Evolutionary conservation across 2,113 vertebrate genomes (phyloP), one percentile per base, ranked within the genome.

Genomic region (Gasterosteus nipponicus): DNA sequence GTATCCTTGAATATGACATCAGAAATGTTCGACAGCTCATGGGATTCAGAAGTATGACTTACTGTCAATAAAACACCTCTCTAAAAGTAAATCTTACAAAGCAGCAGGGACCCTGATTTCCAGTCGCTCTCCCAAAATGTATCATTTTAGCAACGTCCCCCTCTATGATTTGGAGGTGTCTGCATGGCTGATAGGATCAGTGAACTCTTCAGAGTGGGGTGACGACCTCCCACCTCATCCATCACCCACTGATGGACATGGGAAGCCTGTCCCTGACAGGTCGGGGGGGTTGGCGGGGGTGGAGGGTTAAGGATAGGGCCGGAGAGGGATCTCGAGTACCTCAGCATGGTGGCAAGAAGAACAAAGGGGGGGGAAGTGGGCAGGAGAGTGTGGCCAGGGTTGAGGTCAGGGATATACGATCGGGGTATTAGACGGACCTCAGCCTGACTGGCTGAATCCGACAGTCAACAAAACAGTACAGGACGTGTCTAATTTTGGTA

Each of bases 161-260:
- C 42, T 49, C 22, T 70, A 80, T 88, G 86, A 86, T 88, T 85
- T 82, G 83, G 86, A 91, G 78, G 87, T 90, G 91, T 90, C 90
- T 91, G 90, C 83, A 87, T 86, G 82, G 86, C 90, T 92, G 93
- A 92, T 94, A 86, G 89, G 90, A 92, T 92, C 82, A 60, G 78
- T 92, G 91, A 92, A 93, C 92, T 91, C 90, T 83, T 69, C 77
- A 86, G 92, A 94, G 89, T 93, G 89, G 90, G 92, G 91, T 93
- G 84, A 83, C 15, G 91, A 94, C 93, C 94, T 94, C 89, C 93
- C 86, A 94, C 93, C 94, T 90, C 94, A 95, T 95, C 93, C 92
- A 95, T 95, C 94, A 95, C 90, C 68, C 83, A 9, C 66, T 93
- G 94, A 94, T 93, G 91, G 94, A 94, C 94, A 93, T 94, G 92